Evolutionary conservation across 1,140 invertebrate genomes (phyloP).

Genomic region (Acromyrmex echinatior): DNA sequence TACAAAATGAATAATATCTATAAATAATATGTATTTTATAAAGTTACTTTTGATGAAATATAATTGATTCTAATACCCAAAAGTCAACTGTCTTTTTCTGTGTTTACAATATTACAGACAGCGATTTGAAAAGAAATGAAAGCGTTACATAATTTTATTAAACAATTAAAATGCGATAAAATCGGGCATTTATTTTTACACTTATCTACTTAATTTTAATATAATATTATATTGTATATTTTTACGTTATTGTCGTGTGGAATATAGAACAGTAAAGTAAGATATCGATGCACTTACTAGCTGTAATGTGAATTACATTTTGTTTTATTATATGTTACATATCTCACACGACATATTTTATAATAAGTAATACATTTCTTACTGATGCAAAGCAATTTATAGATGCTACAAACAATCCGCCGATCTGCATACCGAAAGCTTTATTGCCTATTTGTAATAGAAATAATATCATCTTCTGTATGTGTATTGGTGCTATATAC

Average conservation of each 20-base stretch:
- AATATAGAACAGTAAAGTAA: conserved; percentile 43
- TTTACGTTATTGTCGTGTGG: background rate
- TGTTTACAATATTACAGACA: no score
- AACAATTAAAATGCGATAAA: background rate
- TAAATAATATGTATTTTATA: no score
- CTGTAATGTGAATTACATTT: background rate
- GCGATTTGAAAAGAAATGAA: no score
- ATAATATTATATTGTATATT: background rate
- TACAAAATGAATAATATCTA: no score
- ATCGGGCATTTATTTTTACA: background rate
- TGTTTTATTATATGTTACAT: background rate
- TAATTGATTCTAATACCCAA: no score
- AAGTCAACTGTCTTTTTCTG: no score
- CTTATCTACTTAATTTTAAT: background rate
- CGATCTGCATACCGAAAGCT: background rate
- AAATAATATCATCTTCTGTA: conserved; percentile 11
- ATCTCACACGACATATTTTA: background rate
- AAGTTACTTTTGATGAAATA: no score
- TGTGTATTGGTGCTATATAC: background rate
- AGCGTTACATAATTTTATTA: background rate
- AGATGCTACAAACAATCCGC: background rate
- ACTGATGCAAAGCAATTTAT: background rate
- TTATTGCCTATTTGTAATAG: conserved; percentile 9
- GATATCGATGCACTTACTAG: conserved; percentile 8
- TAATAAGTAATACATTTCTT: background rate